These are phyloP conservation scores for Lamellibrachia columna DNA, from an alignment of 2,888 invertebrate genomes.

Conservation along the genomic window DNA sequence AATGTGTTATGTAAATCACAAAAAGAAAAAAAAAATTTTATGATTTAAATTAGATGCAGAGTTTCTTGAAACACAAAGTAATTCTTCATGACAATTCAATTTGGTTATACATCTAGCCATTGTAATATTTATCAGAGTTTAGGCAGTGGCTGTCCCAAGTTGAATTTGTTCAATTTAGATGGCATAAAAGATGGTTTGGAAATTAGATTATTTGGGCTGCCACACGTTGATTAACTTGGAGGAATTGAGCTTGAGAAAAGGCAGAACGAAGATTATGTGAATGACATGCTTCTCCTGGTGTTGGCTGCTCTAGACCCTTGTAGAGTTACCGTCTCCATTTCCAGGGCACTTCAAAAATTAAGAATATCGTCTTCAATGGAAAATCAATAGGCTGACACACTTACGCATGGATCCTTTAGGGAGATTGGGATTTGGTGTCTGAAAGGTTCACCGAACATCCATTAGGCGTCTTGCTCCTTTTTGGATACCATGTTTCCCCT, in stretches of 20 bases:
- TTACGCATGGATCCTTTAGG: background rate
- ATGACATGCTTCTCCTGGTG: background rate
- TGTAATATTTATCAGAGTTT: background rate
- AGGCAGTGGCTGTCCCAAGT: background rate
- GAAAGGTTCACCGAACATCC: background rate
- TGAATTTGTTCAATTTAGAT: conserved; percentile 6
- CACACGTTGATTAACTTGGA: background rate
- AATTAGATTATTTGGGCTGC: background rate
- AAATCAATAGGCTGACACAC: background rate
- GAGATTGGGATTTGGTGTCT: background rate
- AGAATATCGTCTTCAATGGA: background rate
- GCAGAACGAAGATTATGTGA: background rate
- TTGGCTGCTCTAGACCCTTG: background rate
- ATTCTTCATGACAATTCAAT: background rate
- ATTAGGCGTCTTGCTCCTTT: background rate
- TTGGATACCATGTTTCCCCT: background rate
- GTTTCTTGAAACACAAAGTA: background rate
- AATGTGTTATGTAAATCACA: background rate
- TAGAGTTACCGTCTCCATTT: background rate
- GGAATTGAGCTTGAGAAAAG: background rate
- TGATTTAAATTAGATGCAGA: background rate
- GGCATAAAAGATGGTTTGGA: background rate
- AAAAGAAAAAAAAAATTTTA: background rate
- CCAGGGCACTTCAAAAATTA: background rate
- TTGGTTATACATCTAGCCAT: background rate